Conservation (phyloP, 2,113 vertebrate genomes). For the Microtus richardsoni region DNA sequence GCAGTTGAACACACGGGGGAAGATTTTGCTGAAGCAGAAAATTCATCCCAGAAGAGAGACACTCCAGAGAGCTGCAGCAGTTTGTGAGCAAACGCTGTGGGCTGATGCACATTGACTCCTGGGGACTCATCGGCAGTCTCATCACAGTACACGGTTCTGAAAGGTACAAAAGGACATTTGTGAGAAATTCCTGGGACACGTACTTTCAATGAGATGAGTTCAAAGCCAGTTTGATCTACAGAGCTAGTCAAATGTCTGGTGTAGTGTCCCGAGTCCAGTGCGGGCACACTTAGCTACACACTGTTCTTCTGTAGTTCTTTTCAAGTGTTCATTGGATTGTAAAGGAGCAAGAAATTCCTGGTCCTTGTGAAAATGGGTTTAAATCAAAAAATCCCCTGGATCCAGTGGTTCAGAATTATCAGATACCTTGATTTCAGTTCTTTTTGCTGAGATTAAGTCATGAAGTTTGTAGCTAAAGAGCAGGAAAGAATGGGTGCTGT, state of each 20-base stretch:
- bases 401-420: not conserved
- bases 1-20: slow-evolving; percentile 93
- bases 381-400: not conserved
- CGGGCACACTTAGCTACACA: too few species aligned
- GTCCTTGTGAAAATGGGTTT: not conserved
- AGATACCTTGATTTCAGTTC: not conserved
- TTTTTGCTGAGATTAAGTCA: not conserved
- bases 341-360: not conserved
- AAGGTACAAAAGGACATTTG: slow-evolving; percentile 65
- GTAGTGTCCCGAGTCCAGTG: not conserved
- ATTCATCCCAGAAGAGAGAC: slow-evolving; percentile 96
- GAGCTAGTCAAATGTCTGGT: not conserved
- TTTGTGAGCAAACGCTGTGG: slow-evolving; percentile 97
- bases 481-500: not conserved
- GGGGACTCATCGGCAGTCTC: slow-evolving; percentile 94
- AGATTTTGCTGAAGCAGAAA: slow-evolving; percentile 92
- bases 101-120: slow-evolving; percentile 95
- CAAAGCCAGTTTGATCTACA: too few species aligned
- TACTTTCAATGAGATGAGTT: not conserved
- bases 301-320: not conserved
- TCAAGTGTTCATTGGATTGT: not conserved
- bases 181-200: not conserved
- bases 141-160: slow-evolving; percentile 95
- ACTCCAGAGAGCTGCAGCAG: slow-evolving; percentile 94
- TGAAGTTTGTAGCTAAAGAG: not conserved